Percentiles rank a stretch among this genome's conserved stretches.
phyloP scores from a whole-genome alignment of 2,797 vertebrate species.

The Sternotherus odoratus region DNA sequence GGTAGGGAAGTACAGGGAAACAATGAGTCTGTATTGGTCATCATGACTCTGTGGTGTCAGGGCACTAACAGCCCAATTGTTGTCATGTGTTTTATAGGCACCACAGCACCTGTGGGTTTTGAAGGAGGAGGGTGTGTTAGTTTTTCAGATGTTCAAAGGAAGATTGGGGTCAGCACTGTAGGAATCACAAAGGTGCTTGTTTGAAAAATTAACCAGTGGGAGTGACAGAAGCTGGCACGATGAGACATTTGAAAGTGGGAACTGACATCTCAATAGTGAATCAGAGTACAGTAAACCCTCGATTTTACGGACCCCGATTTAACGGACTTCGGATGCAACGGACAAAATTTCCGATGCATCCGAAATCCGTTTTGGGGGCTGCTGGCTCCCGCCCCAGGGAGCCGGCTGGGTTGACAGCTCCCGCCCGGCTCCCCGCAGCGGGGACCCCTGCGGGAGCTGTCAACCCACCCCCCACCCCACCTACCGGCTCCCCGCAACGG shows the following conservation, averaged over 20 bases:
- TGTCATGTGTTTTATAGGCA: neutral
- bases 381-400: too few relatives aligned
- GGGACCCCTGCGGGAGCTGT: too few relatives aligned
- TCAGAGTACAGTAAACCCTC: too few relatives aligned
- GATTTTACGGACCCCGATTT: too few relatives aligned
- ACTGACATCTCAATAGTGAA: neutral
- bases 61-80: neutral
- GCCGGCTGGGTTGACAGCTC: too few relatives aligned
- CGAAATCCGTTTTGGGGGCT: too few relatives aligned
- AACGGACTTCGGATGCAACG: too few relatives aligned
- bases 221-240: neutral
- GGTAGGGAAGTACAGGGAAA: neutral
- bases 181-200: neutral
- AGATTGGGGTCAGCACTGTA: neutral
- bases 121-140: neutral
- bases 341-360: too few relatives aligned
- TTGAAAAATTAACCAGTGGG: neutral
- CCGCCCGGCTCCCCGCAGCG: too few relatives aligned
- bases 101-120: neutral
- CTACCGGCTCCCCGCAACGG: too few relatives aligned
- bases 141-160: neutral
- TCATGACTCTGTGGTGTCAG: neutral
- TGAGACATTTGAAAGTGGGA: neutral
- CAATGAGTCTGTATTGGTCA: neutral
- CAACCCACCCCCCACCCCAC: too few relatives aligned